These are phyloP conservation scores for Taphrorychus bicolor DNA, from an alignment of 2,888 invertebrate genomes.

Conservation along the genomic window DNA sequence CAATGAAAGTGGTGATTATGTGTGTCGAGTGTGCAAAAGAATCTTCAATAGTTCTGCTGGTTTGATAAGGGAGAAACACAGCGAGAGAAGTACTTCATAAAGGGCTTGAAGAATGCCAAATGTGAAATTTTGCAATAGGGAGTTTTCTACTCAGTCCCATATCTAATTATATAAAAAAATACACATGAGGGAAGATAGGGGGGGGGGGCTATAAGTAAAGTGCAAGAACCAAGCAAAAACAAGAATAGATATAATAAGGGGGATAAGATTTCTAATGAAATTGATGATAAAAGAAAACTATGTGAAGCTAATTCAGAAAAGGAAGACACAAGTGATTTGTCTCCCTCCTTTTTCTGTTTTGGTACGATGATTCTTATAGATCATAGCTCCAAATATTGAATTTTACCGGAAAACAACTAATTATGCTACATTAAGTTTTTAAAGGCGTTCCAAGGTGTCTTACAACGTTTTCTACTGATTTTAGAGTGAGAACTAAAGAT, in stretches of 20 bases:
- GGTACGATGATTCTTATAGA: no score
- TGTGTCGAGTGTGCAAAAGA: slow-evolving; percentile 52
- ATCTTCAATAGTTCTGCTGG: slow-evolving; percentile 53
- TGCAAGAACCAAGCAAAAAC: slow-evolving; percentile 52
- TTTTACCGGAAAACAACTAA: no score
- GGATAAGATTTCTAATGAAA: slow-evolving; percentile 22
- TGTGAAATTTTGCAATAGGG: slow-evolving; percentile 58
- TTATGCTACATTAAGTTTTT: no score
- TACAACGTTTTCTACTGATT: no score
- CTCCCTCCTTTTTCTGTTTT: no score
- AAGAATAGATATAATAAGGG: slow-evolving; percentile 29
- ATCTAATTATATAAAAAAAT: slow-evolving; percentile 56
- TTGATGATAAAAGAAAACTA: no score
- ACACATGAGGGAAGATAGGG: slow-evolving; percentile 54
- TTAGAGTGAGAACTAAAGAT: no score
- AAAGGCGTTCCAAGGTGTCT: no score
- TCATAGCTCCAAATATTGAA: no score
- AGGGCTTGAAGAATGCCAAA: slow-evolving; percentile 57
- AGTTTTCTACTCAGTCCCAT: slow-evolving; percentile 57
- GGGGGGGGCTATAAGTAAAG: slow-evolving; percentile 55
- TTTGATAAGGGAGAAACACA: slow-evolving; percentile 54
- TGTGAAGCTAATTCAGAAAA: slow-evolving; percentile 22
- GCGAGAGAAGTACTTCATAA: slow-evolving; percentile 56
- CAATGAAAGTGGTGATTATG: slow-evolving; percentile 48
- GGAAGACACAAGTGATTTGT: no score